phyloP scores from a whole-genome alignment of 2,113 vertebrate species.

The Glaucidium brasilianum region DNA sequence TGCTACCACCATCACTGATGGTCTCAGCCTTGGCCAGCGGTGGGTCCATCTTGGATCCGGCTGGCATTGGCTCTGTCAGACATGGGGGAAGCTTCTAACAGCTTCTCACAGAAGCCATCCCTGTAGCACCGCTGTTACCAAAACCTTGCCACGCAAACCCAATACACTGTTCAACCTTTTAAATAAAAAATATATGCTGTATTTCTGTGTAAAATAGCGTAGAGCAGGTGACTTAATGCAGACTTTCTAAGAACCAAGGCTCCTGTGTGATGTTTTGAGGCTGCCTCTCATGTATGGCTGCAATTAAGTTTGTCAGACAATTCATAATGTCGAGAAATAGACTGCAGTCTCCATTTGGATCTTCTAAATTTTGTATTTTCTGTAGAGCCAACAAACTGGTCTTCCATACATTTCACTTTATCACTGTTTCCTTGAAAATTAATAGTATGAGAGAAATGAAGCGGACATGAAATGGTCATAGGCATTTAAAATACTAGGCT shows the following conservation, averaged over 20 bases:
- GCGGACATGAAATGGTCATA: neutral
- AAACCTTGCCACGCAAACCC: neutral
- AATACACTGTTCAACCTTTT: neutral
- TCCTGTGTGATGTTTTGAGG: neutral
- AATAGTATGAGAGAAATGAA: neutral
- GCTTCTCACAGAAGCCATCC: neutral
- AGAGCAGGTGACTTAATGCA: neutral
- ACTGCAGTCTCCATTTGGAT: neutral
- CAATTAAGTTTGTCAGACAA: neutral
- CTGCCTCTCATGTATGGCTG: neutral
- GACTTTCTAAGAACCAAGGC: neutral
- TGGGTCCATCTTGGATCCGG: neutral
- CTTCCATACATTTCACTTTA: neutral
- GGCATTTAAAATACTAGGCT: neutral
- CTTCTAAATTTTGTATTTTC: neutral
- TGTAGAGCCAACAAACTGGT: neutral
- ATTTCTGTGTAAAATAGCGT: neutral
- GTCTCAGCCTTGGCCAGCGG: neutral
- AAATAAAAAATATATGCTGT: neutral
- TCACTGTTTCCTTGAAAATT: neutral
- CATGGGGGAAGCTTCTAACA: neutral
- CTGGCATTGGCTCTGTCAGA: neutral
- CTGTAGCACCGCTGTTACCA: neutral
- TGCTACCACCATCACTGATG: neutral
- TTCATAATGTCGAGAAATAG: neutral